Evolutionary conservation across 2,113 vertebrate species (phyloP).

Genomic region (Phrynosoma blainvillii): DNA sequence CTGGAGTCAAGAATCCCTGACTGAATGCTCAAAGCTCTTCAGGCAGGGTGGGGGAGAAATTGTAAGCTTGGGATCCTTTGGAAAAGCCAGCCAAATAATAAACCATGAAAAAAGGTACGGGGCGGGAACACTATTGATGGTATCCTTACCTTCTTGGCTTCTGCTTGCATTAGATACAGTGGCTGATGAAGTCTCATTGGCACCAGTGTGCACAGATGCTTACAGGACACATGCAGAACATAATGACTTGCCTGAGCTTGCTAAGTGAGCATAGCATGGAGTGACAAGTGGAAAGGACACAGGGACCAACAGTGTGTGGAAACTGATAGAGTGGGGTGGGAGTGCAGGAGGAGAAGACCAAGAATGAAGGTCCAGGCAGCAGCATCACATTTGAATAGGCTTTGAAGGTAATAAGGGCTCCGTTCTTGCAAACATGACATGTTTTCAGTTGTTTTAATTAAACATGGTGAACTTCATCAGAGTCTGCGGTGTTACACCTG

Average conservation of each 20-base stretch:
- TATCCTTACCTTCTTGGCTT: constrained; percentile 10
- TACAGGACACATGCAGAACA: constrained; percentile 50
- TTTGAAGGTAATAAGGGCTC: too few species aligned
- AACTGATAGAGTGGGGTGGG: constrained; percentile 45
- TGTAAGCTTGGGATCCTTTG: background rate
- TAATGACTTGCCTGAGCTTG: constrained; percentile 59
- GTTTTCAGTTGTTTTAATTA: too few species aligned
- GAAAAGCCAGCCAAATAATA: background rate
- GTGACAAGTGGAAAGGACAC: constrained; percentile 45
- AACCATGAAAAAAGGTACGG: constrained; percentile 18
- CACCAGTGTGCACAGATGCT: constrained; percentile 26
- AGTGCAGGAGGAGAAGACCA: too few species aligned
- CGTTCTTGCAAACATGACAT: too few species aligned
- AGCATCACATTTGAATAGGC: background rate
- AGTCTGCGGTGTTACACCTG: background rate
- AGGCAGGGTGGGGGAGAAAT: rapidly evolving
- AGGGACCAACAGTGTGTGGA: constrained; percentile 58
- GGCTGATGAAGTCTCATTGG: constrained; percentile 20
- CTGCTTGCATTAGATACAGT: background rate
- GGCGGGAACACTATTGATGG: constrained; percentile 26
- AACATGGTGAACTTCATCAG: background rate
- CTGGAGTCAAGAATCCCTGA: rapidly evolving
- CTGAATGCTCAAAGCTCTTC: background rate
- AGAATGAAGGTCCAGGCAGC: too few species aligned
- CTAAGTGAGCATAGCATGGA: constrained; percentile 65